A percentile compares a stretch with the other conserved stretches of the same genome.
These are phyloP conservation scores for Etheostoma spectabile DNA, from an alignment of 2,113 vertebrate species.

Conservation along the genomic window DNA sequence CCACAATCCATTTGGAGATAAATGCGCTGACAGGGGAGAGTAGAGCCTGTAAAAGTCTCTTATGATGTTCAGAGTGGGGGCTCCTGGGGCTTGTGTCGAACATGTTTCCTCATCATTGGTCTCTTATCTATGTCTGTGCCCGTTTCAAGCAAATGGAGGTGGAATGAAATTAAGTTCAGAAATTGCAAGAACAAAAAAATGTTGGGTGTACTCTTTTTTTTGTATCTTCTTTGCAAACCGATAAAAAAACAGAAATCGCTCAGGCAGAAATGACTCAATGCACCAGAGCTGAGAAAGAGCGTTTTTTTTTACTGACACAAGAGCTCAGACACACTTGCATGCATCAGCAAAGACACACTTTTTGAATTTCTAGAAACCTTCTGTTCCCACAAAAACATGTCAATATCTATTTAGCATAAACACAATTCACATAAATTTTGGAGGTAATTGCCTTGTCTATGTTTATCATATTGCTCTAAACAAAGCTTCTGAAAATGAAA, in stretches of 20 bases:
- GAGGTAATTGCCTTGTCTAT: conserved; percentile 78
- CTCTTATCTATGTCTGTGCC: conserved; percentile 85
- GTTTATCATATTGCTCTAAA: conserved; percentile 73
- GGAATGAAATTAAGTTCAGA: conserved; percentile 86
- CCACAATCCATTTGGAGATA: conserved; percentile 87
- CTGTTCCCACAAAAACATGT: conserved; percentile 68
- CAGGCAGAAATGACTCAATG: conserved; percentile 84
- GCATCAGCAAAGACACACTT: conserved; percentile 72
- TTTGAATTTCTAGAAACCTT: conserved; percentile 70
- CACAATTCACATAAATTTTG: conserved; percentile 70
- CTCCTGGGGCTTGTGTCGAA: conserved; percentile 81
- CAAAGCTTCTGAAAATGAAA: conserved; percentile 67
- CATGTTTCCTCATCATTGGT: conserved; percentile 85
- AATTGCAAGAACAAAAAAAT: conserved; percentile 81
- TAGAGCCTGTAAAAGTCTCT: conserved; percentile 84
- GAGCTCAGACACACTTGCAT: conserved; percentile 65
- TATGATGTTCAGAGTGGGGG: conserved; percentile 82
- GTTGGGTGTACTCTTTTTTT: conserved; percentile 27
- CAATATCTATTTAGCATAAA: conserved; percentile 71
- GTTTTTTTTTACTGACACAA: conserved; percentile 62
- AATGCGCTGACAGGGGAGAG: conserved; percentile 85
- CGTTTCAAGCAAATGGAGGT: conserved; percentile 86
- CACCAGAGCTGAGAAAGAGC: conserved; percentile 74
- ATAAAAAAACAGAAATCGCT: conserved; percentile 79
- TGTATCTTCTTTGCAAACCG: conserved; percentile 70